A percentile compares a stretch with the other conserved stretches of the same genome.
Evolutionary conservation across 2,113 vertebrate species (phyloP).

Genomic region (Potamarius usumacintae): DNA sequence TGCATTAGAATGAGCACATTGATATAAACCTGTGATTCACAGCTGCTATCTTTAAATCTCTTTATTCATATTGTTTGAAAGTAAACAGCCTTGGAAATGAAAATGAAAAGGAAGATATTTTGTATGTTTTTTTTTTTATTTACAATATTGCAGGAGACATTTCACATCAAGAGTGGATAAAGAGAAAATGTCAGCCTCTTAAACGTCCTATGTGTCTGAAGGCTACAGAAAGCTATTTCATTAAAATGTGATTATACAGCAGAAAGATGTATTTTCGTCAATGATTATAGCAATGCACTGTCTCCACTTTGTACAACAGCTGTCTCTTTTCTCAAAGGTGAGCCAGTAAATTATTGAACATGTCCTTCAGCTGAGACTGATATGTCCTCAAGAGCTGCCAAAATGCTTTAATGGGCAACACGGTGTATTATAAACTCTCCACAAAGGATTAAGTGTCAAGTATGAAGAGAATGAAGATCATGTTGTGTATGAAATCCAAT

Average conservation of each 20-base stretch:
- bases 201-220: too few species aligned
- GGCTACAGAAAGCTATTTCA: neutral
- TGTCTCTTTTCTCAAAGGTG: neutral
- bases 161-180: neutral
- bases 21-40: too few species aligned
- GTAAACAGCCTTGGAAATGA: too few species aligned
- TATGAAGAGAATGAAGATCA: neutral
- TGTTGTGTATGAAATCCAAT: neutral
- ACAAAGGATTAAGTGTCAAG: neutral
- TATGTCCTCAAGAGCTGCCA: neutral
- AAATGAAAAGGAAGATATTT: too few species aligned
- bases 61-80: too few species aligned
- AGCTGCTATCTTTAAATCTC: too few species aligned
- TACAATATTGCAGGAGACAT: neutral
- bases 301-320: neutral
- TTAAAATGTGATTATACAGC: neutral
- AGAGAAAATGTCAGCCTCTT: too few species aligned
- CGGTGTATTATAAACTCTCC: neutral
- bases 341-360: neutral
- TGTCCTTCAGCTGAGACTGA: neutral
- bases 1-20: too few species aligned
- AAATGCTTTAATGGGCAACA: neutral
- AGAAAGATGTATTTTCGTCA: neutral
- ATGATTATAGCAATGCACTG: neutral
- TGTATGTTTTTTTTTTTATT: too few species aligned